Evolutionary conservation across 1,140 invertebrate species (phyloP), one percentile per base, ranked within the genome.

Genomic region (Drosophila baimaii): DNA sequence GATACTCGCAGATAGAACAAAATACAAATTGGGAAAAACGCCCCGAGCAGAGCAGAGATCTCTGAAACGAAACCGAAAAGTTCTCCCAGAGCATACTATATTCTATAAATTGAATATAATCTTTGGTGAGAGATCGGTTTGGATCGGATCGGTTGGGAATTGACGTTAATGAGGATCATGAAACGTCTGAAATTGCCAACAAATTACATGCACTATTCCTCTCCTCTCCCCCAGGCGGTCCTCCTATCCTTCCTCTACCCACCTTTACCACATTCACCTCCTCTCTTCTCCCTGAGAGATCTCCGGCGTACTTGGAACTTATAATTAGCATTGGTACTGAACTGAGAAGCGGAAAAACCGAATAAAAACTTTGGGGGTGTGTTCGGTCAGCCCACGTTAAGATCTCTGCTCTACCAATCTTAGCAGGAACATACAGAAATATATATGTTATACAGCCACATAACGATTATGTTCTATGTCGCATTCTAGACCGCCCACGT

Each of bases 121-220:
- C 64, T 76, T 64, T 46, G 35, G 21, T 41, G 55, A 58, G 35
- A 70, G 70, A 81, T 64, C 64, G 41, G 37, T 66, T 78, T 44
- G 51, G 41, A 58, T 57, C 51, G 66, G 31, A 66, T 59, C 61
- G 57, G 71, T 64, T 64, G 85, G 79, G 79, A 83, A 88, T 79
- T 88, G 83, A 86, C 79, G 72, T 71, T 86, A 88, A 86, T 89
- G 79, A 80, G 81, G 68, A 70, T 88, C 75, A 73, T 79, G 83
- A 88, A 88, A 83, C 49, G 66, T 44, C 68, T 73, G 46, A 77
- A 84, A 89, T 69, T 77, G 72, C 62, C 80, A 88, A 76, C 52
- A 65, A 51, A 64, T 58, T 68, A 77, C 57, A 63, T 70, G 55
- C 65, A 59, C 37, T 52, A 43, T 35, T 56, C 57, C 43, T 23